Evolutionary conservation across 2,797 vertebrate genomes (phyloP).

Genomic region (Melanitta fusca): DNA sequence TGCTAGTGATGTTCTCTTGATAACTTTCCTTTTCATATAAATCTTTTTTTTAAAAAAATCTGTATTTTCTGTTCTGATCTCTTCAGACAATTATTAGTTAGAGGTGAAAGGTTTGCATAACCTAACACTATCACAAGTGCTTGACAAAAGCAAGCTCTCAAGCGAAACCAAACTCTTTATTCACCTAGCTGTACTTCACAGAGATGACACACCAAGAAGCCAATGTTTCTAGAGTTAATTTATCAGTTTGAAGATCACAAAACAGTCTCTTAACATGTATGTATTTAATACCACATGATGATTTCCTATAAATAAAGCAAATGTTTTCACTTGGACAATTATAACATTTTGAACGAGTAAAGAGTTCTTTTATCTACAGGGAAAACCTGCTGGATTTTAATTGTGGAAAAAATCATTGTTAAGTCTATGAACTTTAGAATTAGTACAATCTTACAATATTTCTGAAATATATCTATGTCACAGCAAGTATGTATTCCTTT

Average conservation of each 20-base stretch:
- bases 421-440: neutral
- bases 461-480: neutral
- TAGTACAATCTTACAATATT: neutral
- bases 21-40: neutral
- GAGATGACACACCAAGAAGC: neutral
- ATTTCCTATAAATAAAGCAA: neutral
- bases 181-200: neutral
- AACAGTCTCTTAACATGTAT: neutral
- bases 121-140: neutral
- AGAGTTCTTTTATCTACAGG: neutral
- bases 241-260: neutral
- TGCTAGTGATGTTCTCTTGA: neutral
- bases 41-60: neutral
- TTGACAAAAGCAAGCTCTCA: neutral
- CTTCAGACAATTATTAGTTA: neutral
- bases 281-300: neutral
- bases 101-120: neutral
- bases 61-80: neutral
- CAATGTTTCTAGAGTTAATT: neutral
- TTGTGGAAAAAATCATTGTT: neutral
- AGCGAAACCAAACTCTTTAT: neutral
- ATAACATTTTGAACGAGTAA: neutral
- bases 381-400: neutral
- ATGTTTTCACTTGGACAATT: neutral
- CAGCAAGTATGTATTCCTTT: constrained; percentile 10